phyloP scores from a whole-genome alignment of 2,888 invertebrate genomes.

The Celastrina argiolus region DNA sequence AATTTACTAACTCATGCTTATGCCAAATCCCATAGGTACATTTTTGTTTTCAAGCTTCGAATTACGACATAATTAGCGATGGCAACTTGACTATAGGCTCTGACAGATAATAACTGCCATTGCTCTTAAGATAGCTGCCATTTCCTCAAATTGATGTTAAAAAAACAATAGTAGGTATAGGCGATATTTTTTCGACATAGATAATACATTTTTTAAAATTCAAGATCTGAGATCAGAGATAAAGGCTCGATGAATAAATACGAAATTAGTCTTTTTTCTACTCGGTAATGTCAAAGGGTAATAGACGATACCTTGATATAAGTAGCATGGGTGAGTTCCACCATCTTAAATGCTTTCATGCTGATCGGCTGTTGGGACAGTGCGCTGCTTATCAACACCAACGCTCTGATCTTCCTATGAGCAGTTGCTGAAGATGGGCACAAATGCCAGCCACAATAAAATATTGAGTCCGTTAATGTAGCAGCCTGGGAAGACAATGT shows the following conservation, averaged over 20 bases:
- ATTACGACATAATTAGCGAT: too few species aligned
- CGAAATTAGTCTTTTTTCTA: too few species aligned
- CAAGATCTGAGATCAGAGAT: too few species aligned
- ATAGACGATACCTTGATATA: slow-evolving; percentile 17
- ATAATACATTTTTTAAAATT: neutral
- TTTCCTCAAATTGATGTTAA: neutral
- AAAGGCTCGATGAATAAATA: too few species aligned
- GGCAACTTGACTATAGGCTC: too few species aligned
- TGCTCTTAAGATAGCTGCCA: too few species aligned
- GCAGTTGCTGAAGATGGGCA: slow-evolving; percentile 10
- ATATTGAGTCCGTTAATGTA: slow-evolving; percentile 9
- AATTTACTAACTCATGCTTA: too few species aligned
- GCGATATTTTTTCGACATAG: neutral
- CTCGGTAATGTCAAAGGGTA: too few species aligned
- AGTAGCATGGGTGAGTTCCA: slow-evolving; percentile 12
- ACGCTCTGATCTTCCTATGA: neutral
- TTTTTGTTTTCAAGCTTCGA: too few species aligned
- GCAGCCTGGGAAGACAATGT: slow-evolving; percentile 10
- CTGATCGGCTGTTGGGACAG: slow-evolving; percentile 20
- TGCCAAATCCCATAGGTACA: too few species aligned
- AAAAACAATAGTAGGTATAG: neutral
- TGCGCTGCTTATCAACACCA: slow-evolving; percentile 10
- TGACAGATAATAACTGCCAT: too few species aligned
- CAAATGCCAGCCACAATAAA: slow-evolving; percentile 22
- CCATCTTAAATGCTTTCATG: slow-evolving; percentile 22